These are phyloP conservation scores for Sebastes fasciatus DNA, from an alignment of 2,113 vertebrate species.

Conservation along the genomic window DNA sequence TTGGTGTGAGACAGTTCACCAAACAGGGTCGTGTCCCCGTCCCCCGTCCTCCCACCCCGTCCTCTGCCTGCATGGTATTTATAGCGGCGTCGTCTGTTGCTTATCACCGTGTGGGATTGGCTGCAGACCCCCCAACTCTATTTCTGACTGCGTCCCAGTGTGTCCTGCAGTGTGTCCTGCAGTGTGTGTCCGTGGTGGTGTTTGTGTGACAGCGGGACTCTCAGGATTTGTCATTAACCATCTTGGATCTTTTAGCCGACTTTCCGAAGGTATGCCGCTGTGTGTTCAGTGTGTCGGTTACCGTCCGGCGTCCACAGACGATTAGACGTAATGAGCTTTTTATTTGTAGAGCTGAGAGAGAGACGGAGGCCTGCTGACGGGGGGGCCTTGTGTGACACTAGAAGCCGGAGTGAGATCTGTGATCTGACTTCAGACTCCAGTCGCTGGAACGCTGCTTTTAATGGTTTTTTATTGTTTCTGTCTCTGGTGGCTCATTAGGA, in stretches of 20 bases:
- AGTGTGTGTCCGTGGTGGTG: slow-evolving; percentile 43
- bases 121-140: slow-evolving; percentile 62
- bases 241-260: slow-evolving; percentile 41
- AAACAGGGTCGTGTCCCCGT: slow-evolving; percentile 71
- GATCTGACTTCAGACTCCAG: too few relatives aligned
- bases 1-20: neutral
- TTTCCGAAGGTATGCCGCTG: slow-evolving; percentile 60
- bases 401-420: too few relatives aligned
- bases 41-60: slow-evolving; percentile 12
- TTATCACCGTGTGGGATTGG: slow-evolving; percentile 63
- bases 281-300: neutral
- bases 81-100: slow-evolving; percentile 87
- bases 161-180: slow-evolving; percentile 31
- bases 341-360: neutral
- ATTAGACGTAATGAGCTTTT: neutral
- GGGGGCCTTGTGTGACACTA: too few relatives aligned
- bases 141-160: slow-evolving; percentile 72
- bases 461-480: too few relatives aligned
- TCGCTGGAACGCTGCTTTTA: too few relatives aligned
- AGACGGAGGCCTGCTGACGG: too few relatives aligned
- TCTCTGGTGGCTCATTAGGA: too few relatives aligned
- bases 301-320: neutral
- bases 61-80: slow-evolving; percentile 83
- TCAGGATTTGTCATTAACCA: slow-evolving; percentile 31
- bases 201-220: slow-evolving; percentile 54